Evolutionary conservation across 1,140 invertebrate species (phyloP).

Genomic region (Ceratoteleas bidentatus): DNA sequence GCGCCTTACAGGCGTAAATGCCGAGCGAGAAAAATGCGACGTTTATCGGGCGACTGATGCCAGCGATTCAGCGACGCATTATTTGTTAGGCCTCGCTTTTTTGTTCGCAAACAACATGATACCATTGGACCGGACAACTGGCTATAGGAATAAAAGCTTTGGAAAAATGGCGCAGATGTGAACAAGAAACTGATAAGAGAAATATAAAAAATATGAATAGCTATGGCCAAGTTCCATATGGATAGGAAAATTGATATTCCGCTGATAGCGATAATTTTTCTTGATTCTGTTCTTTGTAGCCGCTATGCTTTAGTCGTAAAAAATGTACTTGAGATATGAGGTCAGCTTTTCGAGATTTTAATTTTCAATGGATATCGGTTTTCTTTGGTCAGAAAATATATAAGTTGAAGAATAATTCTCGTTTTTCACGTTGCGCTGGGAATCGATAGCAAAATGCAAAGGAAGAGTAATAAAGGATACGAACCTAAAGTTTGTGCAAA

Average conservation of each 20-base stretch:
- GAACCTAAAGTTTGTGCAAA: no score
- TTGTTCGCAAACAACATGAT: conserved; percentile 31
- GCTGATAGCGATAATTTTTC: conserved; percentile 45
- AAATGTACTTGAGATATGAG: conserved; percentile 17
- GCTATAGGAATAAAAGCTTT: conserved; percentile 48
- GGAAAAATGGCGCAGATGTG: conserved; percentile 69
- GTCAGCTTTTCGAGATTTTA: conserved; percentile 11
- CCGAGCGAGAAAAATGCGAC: conserved; percentile 8
- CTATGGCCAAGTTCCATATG: conserved; percentile 33
- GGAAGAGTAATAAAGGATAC: no score
- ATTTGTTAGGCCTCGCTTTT: conserved; percentile 32
- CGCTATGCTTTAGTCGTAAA: conserved; percentile 18
- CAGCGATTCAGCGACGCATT: conserved; percentile 35
- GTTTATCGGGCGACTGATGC: conserved; percentile 23
- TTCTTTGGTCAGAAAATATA: not conserved
- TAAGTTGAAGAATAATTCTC: no score
- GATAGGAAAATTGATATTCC: conserved; percentile 39
- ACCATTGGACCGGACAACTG: conserved; percentile 9
- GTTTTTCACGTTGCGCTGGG: no score
- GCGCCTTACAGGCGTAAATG: conserved; percentile 20
- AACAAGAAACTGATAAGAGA: conserved; percentile 74
- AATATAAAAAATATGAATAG: conserved; percentile 73
- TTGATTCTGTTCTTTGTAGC: conserved; percentile 23
- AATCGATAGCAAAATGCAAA: no score
- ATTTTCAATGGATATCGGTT: conserved; percentile 7